Conservation (phyloP, 2,113 vertebrate species). For the Excalfactoria chinensis region DNA sequence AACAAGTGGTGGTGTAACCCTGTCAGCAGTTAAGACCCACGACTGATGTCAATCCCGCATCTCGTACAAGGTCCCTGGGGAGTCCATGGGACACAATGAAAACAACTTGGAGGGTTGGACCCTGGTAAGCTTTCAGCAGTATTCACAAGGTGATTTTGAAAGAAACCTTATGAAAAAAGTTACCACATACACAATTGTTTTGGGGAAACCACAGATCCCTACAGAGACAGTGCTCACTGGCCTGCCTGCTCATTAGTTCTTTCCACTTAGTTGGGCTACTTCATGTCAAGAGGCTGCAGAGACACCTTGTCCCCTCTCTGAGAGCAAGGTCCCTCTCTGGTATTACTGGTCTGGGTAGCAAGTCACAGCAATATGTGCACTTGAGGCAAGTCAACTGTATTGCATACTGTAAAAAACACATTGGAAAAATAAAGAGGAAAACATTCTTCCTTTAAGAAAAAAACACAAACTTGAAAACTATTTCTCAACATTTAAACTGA, state of each 20-base stretch:
- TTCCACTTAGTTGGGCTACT: background rate
- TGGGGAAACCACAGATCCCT: background rate
- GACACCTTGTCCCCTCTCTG: background rate
- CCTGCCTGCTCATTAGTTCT: background rate
- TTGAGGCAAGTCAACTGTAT: background rate
- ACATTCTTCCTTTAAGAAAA: background rate
- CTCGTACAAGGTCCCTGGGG: background rate
- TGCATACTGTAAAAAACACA: background rate
- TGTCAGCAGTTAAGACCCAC: background rate
- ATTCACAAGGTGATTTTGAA: background rate
- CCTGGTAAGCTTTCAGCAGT: background rate
- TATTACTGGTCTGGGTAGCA: background rate
- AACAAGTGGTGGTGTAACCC: rapidly evolving
- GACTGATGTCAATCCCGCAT: rapidly evolving
- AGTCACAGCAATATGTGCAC: background rate
- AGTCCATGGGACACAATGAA: background rate
- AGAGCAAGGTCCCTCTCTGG: background rate
- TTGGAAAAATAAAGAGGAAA: background rate
- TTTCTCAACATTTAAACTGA: background rate
- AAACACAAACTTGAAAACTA: background rate
- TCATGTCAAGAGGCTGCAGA: background rate
- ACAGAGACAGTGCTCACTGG: background rate
- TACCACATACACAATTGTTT: background rate
- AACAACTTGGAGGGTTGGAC: background rate
- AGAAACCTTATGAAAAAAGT: background rate